Base-by-base conservation (phyloP, 2,113 vertebrate species). In the Tinamus guttatus region DNA sequence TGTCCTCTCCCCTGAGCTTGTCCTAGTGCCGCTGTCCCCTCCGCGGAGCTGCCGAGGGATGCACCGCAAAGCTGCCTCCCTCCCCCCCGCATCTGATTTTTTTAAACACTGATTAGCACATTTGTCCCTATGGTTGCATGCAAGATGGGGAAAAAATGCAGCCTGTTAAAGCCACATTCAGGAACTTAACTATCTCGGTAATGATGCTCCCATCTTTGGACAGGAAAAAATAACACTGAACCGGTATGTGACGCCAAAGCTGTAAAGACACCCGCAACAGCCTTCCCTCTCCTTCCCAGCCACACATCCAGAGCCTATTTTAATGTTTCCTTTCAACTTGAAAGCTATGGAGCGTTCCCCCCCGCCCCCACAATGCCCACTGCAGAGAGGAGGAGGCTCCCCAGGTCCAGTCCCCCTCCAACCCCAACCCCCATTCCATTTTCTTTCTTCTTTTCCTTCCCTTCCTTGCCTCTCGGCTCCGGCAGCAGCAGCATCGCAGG, bases 121-220 rank as follows among this genome's bases (percentile, higher is more conserved):
- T 81, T 77, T 73, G 58, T 85, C 52, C 59, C 82, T 8, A 41
- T 28, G 79, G 85, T 82, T 59, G 85, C 70, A 41, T 14, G 20
- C 79, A 82, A 96, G 79, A 93, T 84, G 49, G 84, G 80, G 56
- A 24, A 40, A 40, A 43, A 77, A 96, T 7, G 59, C 87, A 65
- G 79, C 36, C 79, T 7, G 21, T 62, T 74, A 88, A 92, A 76
- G 67, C 58, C 49, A 56, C 91, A 47, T 67, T 87, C 76, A 41
- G 92, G 69, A 82, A 76, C 93, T 95, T 95, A 38, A 91, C 95
- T 94, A 90, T 91, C 85, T n/a, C 32, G 49, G 69, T 78, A 81
- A 75, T 13, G 86, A 94, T 81, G 94, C 77, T 63, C 86, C 28
- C 32, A 74, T 51, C 73, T 67, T 81, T 4, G 63, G 79, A 45